Percentiles rank a stretch among this genome's conserved stretches.
These are phyloP conservation scores for Heteronetta atricapilla DNA, from an alignment of 2,113 vertebrate genomes.

Conservation along the genomic window DNA sequence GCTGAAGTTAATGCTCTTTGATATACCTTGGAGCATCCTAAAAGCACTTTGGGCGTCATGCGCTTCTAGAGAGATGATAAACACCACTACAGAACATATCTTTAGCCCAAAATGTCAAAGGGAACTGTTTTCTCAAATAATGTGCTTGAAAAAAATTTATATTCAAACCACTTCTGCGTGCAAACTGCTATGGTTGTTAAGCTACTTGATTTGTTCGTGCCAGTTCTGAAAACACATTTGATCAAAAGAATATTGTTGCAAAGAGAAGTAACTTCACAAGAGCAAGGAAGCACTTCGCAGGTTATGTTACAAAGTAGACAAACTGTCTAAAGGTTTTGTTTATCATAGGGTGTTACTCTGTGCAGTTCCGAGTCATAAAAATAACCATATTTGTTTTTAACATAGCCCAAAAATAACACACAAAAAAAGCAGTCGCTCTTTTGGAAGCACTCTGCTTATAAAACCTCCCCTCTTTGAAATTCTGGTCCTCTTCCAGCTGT, in stretches of 20 bases:
- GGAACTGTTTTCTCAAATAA: neutral
- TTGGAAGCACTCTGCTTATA: neutral
- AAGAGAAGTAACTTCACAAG: neutral
- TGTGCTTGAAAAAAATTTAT: neutral
- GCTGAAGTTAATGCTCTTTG: constrained; percentile 22
- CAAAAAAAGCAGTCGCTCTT: neutral
- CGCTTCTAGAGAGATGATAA: neutral
- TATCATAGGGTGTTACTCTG: neutral
- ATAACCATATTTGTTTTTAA: neutral
- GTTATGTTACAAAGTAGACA: neutral
- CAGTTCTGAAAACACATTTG: neutral
- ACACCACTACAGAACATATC: neutral
- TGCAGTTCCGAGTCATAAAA: neutral
- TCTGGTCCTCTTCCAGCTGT: constrained; percentile 9
- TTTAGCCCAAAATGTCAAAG: constrained; percentile 5
- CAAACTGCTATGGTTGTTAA: neutral
- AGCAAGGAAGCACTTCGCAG: neutral
- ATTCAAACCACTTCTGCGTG: neutral
- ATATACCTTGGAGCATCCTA: neutral
- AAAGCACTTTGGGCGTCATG: neutral
- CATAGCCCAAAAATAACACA: neutral
- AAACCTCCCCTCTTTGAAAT: constrained; percentile 24
- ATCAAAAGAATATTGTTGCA: neutral
- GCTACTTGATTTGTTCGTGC: neutral
- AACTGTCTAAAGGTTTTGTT: neutral